These are phyloP conservation scores for Microtus pennsylvanicus DNA, from an alignment of 2,113 vertebrate genomes.

Conservation along the genomic window DNA sequence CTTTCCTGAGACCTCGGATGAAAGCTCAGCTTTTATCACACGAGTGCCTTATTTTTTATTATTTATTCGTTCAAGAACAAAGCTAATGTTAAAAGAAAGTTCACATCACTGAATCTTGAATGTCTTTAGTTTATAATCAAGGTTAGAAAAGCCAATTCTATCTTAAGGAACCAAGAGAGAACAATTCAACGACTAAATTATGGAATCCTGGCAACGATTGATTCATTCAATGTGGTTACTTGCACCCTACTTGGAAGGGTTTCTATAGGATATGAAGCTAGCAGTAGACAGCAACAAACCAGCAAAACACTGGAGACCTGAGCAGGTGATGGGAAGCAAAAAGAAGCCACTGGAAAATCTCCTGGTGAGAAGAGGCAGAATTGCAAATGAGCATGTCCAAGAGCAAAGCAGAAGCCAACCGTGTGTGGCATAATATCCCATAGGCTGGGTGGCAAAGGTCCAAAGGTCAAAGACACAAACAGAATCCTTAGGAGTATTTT, in stretches of 20 bases:
- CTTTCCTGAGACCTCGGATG: slow-evolving; percentile 55
- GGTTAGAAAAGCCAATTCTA: not conserved
- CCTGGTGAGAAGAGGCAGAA: not conserved
- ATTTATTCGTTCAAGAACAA: slow-evolving; percentile 34
- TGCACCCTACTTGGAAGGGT: not conserved
- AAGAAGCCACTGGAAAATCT: not conserved
- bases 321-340: not conserved
- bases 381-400: not conserved
- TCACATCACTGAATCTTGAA: not conserved
- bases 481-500: not conserved
- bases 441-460: not conserved
- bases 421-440: no score
- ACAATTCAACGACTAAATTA: not conserved
- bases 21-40: slow-evolving; percentile 63
- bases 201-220: not conserved
- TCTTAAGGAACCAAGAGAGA: slow-evolving; percentile 20
- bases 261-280: not conserved
- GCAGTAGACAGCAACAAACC: not conserved
- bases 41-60: slow-evolving; percentile 58
- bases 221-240: not conserved
- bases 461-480: not conserved
- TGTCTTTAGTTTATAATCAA: slow-evolving; percentile 17
- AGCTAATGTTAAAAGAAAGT: not conserved
- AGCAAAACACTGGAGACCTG: not conserved
- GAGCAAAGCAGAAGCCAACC: not conserved